Percentiles rank a stretch among this genome's conserved stretches.
These are phyloP conservation scores for Thaumetopoea pityocampa DNA, from an alignment of 1,140 invertebrate species.

Conservation along the genomic window DNA sequence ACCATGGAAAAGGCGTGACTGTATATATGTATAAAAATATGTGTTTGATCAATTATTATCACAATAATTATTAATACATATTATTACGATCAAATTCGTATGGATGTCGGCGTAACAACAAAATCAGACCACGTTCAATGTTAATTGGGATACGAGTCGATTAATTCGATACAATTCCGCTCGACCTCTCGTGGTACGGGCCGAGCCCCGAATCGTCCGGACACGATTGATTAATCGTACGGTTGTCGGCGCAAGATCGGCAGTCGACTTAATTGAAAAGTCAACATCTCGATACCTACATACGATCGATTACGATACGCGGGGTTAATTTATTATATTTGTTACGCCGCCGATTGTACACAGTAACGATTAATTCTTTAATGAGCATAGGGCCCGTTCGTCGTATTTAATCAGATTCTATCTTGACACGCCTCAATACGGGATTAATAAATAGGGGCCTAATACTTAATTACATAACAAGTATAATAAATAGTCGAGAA, in stretches of 20 bases:
- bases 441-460: background rate
- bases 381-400: background rate
- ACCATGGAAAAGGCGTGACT: too few relatives aligned
- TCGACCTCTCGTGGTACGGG: conserved; percentile 12
- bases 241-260: conserved; percentile 47
- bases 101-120: background rate
- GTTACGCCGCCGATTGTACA: conserved; percentile 17
- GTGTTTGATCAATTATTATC: too few relatives aligned
- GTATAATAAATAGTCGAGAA: too few relatives aligned
- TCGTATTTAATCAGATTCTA: conserved; percentile 11
- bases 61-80: too few relatives aligned
- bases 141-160: conserved; percentile 2
- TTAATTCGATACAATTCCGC: conserved; percentile 17
- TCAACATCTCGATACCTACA: conserved; percentile 52
- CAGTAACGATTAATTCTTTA: conserved; percentile 5
- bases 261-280: conserved; percentile 52
- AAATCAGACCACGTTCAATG: too few relatives aligned
- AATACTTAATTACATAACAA: background rate
- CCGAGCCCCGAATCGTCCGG: conserved; percentile 6
- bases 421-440: conserved; percentile 5
- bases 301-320: conserved; percentile 45
- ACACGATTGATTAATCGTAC: conserved; percentile 58
- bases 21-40: too few relatives aligned
- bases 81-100: too few relatives aligned
- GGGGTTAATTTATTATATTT: conserved; percentile 47